phyloP scores from a whole-genome alignment of 2,113 vertebrate species.

The Bolborhynchus lineola region DNA sequence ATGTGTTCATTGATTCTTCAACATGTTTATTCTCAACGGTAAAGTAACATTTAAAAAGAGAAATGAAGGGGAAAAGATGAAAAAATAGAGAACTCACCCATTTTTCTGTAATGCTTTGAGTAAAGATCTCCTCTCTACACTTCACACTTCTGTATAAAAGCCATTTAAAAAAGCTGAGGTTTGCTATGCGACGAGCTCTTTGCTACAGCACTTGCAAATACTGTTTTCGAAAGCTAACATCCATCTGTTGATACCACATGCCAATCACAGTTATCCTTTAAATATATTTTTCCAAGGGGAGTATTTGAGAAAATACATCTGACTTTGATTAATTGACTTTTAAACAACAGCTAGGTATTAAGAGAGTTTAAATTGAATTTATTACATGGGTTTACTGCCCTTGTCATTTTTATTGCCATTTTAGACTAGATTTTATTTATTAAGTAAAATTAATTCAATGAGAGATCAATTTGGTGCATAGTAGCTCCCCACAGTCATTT shows the following conservation, averaged over 20 bases:
- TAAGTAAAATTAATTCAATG: slow-evolving; percentile 3
- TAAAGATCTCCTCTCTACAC: background rate
- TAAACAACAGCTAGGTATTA: slow-evolving; percentile 1
- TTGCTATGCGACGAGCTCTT: background rate
- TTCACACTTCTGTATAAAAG: background rate
- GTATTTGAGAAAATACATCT: slow-evolving; percentile 9
- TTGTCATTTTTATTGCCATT: slow-evolving; percentile 37
- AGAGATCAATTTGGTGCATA: background rate
- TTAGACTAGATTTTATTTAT: slow-evolving; percentile 22
- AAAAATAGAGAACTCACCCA: background rate
- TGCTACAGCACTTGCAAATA: background rate
- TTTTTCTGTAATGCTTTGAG: background rate
- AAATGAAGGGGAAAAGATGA: background rate
- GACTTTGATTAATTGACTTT: background rate
- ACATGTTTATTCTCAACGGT: background rate
- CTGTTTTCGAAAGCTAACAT: background rate
- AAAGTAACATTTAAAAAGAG: background rate
- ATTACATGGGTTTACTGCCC: slow-evolving; percentile 33
- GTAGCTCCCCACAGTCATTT: background rate
- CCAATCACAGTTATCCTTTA: slow-evolving; percentile 7
- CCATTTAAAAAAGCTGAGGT: background rate
- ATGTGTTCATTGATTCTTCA: background rate
- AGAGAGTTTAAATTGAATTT: slow-evolving; percentile 5
- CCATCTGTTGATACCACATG: background rate
- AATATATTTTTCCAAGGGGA: slow-evolving; percentile 10